These are phyloP conservation scores for Drosophila erecta DNA, from an alignment of 1,140 invertebrate genomes.

Conservation along the genomic window DNA sequence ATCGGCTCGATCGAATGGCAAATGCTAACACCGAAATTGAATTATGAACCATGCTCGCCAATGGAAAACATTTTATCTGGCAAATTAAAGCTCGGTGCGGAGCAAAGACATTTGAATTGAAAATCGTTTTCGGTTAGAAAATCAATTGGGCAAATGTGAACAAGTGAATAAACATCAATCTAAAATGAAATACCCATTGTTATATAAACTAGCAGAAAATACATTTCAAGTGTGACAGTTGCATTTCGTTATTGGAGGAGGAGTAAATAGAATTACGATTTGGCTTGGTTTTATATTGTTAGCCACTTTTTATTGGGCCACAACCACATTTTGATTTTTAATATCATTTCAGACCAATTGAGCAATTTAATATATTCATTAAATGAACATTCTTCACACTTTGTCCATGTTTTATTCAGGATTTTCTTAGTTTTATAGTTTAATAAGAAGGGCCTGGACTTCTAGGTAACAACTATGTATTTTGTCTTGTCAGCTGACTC, in stretches of 20 bases:
- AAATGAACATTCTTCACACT: too few relatives aligned
- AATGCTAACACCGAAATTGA: constrained; percentile 37
- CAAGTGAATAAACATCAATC: background rate
- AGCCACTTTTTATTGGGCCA: too few relatives aligned
- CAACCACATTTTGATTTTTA: too few relatives aligned
- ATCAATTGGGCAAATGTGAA: constrained; percentile 10
- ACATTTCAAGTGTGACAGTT: background rate
- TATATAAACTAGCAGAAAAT: background rate
- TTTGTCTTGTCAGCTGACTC: background rate
- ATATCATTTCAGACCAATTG: too few relatives aligned
- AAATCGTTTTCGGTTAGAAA: constrained; percentile 2
- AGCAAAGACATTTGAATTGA: constrained; percentile 4
- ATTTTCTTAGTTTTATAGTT: too few relatives aligned
- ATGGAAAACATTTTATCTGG: constrained; percentile 10
- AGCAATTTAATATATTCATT: too few relatives aligned
- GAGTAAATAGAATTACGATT: background rate
- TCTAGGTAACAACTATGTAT: constrained; percentile 1
- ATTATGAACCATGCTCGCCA: constrained; percentile 25
- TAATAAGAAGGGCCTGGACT: background rate
- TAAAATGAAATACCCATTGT: background rate
- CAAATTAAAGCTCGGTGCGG: constrained; percentile 1
- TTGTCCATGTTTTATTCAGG: too few relatives aligned
- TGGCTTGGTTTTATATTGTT: too few relatives aligned
- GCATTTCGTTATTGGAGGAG: background rate
- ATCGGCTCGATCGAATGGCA: constrained; percentile 35